phyloP scores from a whole-genome alignment of 2,797 vertebrate species.

The Picus viridis region DNA sequence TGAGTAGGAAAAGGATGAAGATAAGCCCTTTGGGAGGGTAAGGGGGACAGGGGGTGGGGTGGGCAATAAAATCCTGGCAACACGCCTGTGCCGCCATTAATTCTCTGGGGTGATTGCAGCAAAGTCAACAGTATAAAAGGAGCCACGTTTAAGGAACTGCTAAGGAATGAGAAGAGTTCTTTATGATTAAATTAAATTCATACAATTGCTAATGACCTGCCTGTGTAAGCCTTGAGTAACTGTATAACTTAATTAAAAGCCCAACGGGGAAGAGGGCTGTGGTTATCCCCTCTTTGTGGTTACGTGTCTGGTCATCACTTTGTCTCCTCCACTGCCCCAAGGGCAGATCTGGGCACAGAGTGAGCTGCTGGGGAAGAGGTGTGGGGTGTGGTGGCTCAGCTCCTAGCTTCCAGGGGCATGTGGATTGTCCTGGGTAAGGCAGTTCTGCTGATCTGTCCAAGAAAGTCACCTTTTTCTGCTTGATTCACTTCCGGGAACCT shows the following conservation, averaged over 20 bases:
- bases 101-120: not conserved
- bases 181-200: conserved; percentile 66
- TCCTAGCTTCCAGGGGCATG: not conserved
- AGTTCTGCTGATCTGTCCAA: not conserved
- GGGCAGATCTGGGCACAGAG: not conserved
- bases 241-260: conserved; percentile 63
- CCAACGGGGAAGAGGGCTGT: not conserved
- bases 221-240: conserved; percentile 42
- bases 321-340: not conserved
- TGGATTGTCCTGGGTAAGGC: not conserved
- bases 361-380: not conserved
- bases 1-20: not conserved
- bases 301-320: not conserved
- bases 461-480: not conserved
- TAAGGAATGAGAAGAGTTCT: conserved; percentile 49
- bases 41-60: no score
- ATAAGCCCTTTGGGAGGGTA: not conserved
- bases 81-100: not conserved
- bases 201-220: conserved; percentile 56
- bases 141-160: conserved; percentile 38
- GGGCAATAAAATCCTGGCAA: not conserved
- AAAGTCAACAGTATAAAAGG: conserved; percentile 10
- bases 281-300: not conserved
- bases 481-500: accelerated
- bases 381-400: accelerated